Conservation (phyloP, 2,888 invertebrate genomes). For the Perizoma flavofasciatum region DNA sequence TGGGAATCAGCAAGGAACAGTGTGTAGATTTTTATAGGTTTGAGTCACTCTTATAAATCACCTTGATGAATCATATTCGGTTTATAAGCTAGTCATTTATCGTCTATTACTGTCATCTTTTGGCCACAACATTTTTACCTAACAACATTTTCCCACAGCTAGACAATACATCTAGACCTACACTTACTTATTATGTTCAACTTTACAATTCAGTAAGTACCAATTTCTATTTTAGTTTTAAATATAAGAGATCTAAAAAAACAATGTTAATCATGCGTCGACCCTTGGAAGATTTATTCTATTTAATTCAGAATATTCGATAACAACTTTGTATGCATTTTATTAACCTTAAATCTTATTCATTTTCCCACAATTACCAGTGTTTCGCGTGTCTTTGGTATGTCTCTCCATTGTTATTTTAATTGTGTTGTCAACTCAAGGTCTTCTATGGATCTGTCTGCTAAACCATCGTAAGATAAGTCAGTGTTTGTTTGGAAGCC, state of each 20-base stretch:
- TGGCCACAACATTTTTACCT: not conserved
- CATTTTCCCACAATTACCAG: slow-evolving; percentile 36
- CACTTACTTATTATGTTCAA: too few relatives aligned
- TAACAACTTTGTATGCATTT: too few relatives aligned
- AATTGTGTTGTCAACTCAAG: slow-evolving; percentile 70
- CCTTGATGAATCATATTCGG: not conserved
- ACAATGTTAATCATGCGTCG: too few relatives aligned
- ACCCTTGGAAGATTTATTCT: too few relatives aligned
- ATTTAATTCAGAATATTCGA: too few relatives aligned
- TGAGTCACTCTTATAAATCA: too few relatives aligned
- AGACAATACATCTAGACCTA: not conserved
- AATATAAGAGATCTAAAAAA: too few relatives aligned
- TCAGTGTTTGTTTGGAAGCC: slow-evolving; percentile 29
- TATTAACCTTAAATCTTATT: slow-evolving; percentile 12
- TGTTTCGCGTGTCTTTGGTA: slow-evolving; percentile 50
- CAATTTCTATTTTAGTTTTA: too few relatives aligned
- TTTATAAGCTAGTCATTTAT: not conserved
- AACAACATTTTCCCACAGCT: slow-evolving; percentile 20
- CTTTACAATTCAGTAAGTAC: too few relatives aligned
- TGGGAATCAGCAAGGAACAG: too few relatives aligned
- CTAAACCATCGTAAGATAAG: slow-evolving; percentile 11
- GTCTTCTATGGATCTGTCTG: slow-evolving; percentile 46
- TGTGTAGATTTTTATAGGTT: too few relatives aligned
- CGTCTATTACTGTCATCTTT: not conserved
- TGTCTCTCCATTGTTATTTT: slow-evolving; percentile 64